Evolutionary conservation across 1,140 invertebrate genomes (phyloP), one percentile per base, ranked within the genome.

Genomic region (Euglossa dilemma): DNA sequence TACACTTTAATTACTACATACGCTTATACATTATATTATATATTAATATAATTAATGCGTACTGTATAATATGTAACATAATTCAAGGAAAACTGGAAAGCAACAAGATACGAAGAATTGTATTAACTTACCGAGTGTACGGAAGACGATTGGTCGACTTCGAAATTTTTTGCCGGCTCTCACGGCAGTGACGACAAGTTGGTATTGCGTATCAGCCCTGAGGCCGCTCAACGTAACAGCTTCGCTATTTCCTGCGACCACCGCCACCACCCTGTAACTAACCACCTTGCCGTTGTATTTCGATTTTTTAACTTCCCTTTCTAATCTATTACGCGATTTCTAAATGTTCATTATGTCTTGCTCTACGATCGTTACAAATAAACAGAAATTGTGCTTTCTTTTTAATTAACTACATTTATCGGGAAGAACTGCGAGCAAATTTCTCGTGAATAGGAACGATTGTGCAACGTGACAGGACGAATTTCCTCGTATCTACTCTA

Each of bases 241-340:
- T 92, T 97, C 97, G 63, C 97, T 97, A 94, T 97, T 98, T 79
- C 97, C 97, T 83, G 97, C 97, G 91, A 98, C 97, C 92, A 97
- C 96, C 95, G 97, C 95, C 94, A 98, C 97, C 95, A 97, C 97
- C 96, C 97, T 97, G 97, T 97, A 98, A 97, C 97, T 98, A 96
- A 96, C 95, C 93, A 92, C 86, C 90, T 93, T 91, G 85, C 86
- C 87, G 86, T 94, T 94, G 90, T 92, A 84, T 92, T 92, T 92
- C 87, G n/a, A 86, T 88, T 77, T 90, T 87, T 80, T 36, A 36
- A 23, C 3, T 9, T 14, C 12, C 7, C 16, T 28, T 23, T 14
- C 20, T 5, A n/a, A 16, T 45, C 7, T n/a, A 23, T 45, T 9
- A 8, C 16, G 52, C 5, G 8, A 69, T 23, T 47, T 20, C 45